Evolutionary conservation across 2,113 vertebrate species (phyloP).

Genomic region (Gobio gobio): DNA sequence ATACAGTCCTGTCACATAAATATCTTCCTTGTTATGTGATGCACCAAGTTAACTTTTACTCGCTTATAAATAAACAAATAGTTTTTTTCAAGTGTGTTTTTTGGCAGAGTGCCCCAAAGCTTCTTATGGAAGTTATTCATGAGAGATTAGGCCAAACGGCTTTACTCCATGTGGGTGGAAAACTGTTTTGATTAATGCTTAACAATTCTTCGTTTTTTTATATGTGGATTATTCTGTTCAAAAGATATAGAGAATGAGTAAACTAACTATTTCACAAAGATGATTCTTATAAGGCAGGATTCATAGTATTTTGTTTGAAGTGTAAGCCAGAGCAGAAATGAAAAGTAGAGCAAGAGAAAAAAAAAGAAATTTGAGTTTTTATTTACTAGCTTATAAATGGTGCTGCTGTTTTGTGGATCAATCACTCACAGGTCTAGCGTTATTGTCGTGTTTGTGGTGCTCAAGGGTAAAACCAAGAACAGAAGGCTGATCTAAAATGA

Average conservation of each 20-base stretch:
- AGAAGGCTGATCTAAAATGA: neutral
- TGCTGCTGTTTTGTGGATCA: neutral
- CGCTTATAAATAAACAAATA: neutral
- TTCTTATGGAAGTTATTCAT: constrained; percentile 39
- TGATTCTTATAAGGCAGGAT: neutral
- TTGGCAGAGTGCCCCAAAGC: constrained; percentile 34
- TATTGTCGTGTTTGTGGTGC: constrained; percentile 8
- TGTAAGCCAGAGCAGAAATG: neutral
- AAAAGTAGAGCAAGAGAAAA: neutral
- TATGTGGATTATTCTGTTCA: constrained; percentile 8
- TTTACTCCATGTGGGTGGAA: constrained; percentile 8
- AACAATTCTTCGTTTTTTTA: constrained; percentile 8
- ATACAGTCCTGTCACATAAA: neutral
- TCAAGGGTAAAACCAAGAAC: constrained; percentile 20
- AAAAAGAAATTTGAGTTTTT: neutral
- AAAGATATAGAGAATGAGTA: neutral
- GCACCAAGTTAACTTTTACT: neutral
- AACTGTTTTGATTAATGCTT: constrained; percentile 26
- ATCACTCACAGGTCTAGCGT: neutral
- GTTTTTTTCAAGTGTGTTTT: constrained; percentile 18
- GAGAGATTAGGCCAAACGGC: constrained; percentile 36
- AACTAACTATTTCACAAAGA: neutral
- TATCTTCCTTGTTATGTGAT: neutral
- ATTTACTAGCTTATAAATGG: neutral
- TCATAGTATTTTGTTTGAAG: neutral